A percentile compares a stretch with the other conserved stretches of the same genome.
These are phyloP conservation scores for Caenorhabditis inopinata DNA, from an alignment of 1,140 invertebrate genomes.

Conservation along the genomic window DNA sequence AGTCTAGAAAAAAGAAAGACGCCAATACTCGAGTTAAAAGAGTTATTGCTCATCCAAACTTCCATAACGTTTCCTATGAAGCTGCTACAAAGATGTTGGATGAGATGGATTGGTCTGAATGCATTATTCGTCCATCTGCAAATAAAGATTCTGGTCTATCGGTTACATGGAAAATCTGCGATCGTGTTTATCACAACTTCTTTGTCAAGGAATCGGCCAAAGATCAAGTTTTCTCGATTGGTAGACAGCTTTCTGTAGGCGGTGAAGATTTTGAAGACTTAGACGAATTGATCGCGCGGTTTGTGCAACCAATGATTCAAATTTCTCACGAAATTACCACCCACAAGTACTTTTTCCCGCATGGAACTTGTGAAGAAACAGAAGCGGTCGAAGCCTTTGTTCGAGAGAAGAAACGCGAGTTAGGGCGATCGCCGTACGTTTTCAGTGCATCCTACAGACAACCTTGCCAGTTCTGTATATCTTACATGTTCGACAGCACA, in stretches of 20 bases:
- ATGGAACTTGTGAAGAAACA: conserved; percentile 60
- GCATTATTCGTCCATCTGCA: conserved; percentile 84
- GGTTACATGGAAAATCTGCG: conserved; percentile 95
- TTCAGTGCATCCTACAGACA: background rate
- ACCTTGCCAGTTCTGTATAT: background rate
- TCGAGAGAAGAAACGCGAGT: conserved; percentile 79
- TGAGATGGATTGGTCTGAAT: conserved; percentile 85
- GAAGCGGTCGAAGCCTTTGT: conserved; percentile 85
- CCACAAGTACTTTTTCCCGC: background rate
- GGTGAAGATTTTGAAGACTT: conserved; percentile 46
- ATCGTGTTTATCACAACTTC: conserved; percentile 90
- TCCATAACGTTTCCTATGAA: conserved; percentile 90
- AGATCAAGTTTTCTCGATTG: conserved; percentile 85
- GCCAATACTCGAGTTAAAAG: conserved; percentile 67
- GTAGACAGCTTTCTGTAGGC: conserved; percentile 10
- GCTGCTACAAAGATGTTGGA: conserved; percentile 87
- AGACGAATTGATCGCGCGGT: conserved; percentile 37
- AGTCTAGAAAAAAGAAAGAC: background rate
- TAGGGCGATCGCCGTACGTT: conserved; percentile 77
- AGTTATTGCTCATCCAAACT: conserved; percentile 94
- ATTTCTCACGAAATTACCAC: background rate
- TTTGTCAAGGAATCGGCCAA: conserved; percentile 93
- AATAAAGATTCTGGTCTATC: conserved; percentile 89
- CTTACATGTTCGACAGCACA: background rate
- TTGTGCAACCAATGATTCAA: conserved; percentile 35